phyloP scores from a whole-genome alignment of 2,113 vertebrate species.

The Donacobius atricapilla region DNA sequence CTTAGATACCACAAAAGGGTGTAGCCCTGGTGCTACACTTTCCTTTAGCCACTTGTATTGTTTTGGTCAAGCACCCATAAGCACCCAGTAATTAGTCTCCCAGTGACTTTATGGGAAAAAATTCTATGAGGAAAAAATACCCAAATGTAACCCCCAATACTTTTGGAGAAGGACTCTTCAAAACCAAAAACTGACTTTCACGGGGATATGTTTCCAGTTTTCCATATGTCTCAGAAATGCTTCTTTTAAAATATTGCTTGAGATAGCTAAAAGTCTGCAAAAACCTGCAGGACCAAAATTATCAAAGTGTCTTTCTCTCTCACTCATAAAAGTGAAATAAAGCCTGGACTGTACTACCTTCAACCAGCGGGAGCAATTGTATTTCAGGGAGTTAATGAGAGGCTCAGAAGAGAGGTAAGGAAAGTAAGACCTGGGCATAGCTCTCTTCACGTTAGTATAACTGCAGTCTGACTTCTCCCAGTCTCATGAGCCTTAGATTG shows the following conservation, averaged over 20 bases:
- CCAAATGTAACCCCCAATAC: no score
- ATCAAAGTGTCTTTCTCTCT: not conserved
- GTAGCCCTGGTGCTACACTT: no score
- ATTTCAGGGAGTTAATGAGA: not conserved
- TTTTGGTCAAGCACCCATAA: no score
- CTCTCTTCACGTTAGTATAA: not conserved
- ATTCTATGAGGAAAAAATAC: no score
- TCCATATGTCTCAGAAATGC: not conserved
- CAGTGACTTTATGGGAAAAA: no score
- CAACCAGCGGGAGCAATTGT: not conserved
- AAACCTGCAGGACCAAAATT: not conserved
- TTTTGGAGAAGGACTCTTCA: not conserved
- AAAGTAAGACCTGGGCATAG: not conserved
- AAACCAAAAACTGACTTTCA: not conserved
- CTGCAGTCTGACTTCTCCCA: not conserved
- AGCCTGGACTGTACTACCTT: not conserved
- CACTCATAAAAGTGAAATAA: not conserved
- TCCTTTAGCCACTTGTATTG: no score
- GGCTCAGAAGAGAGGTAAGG: not conserved
- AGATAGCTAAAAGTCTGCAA: not conserved
- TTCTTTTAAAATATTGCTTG: not conserved
- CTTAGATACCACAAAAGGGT: no score
- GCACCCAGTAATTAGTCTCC: no score
- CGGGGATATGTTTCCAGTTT: not conserved
- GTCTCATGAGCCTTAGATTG: fast-evolving